phyloP scores from a whole-genome alignment of 2,888 invertebrate species.

The Venustoraphidia nigricollis region DNA sequence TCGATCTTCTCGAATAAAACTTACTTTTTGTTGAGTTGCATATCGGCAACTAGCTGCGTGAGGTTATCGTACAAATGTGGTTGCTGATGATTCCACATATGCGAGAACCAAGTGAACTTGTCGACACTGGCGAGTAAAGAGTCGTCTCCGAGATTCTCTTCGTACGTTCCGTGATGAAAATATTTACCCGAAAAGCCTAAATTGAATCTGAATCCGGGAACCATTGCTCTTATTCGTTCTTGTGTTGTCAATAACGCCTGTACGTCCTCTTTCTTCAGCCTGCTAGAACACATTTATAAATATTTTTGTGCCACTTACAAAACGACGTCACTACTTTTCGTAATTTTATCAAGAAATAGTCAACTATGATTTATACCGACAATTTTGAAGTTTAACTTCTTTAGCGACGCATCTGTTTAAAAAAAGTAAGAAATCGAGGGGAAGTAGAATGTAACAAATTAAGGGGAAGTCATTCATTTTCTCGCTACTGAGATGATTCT shows the following conservation, averaged over 20 bases:
- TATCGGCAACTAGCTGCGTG: conserved; percentile 73
- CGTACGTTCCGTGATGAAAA: conserved; percentile 77
- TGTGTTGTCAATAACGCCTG: conserved; percentile 79
- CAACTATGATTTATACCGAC: not conserved
- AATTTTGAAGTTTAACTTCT: too few species aligned
- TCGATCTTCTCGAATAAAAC: too few species aligned
- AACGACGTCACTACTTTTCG: not conserved
- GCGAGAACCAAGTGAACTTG: conserved; percentile 88
- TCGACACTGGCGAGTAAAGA: conserved; percentile 71
- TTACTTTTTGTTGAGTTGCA: conserved; percentile 75
- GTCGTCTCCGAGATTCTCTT: conserved; percentile 90
- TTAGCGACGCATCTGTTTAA: too few species aligned
- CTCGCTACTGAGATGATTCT: too few species aligned
- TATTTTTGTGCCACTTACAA: conserved; percentile 3
- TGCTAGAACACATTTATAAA: conserved; percentile 27
- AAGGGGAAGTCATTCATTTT: too few species aligned
- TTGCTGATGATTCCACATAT: conserved; percentile 99
- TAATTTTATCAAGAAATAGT: too few species aligned
- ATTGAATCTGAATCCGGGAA: conserved; percentile 90
- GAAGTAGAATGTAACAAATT: too few species aligned
- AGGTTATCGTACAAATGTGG: conserved; percentile 88
- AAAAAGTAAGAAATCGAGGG: too few species aligned
- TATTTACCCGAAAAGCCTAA: conserved; percentile 98
- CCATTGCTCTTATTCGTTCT: conserved; percentile 52
- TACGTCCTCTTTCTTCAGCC: conserved; percentile 61